Evolutionary conservation across 1,140 invertebrate species (phyloP).

Genomic region (Sinonovacula constricta): DNA sequence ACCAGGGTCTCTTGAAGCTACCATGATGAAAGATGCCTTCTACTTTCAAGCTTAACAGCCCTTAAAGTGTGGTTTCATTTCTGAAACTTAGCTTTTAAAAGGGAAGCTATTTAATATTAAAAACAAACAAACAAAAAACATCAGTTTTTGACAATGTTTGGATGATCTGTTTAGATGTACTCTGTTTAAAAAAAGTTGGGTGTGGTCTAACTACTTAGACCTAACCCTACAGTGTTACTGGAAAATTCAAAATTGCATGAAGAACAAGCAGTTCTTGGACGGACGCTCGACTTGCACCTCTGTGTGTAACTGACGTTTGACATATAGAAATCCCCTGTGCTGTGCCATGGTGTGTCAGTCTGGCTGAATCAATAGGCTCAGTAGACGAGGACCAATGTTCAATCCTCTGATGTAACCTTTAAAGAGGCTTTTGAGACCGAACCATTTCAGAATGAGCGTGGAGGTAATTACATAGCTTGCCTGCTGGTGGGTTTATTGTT

Average conservation of each 20-base stretch:
- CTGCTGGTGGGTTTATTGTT: no score
- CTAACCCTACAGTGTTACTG: no score
- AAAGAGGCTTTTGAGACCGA: background rate
- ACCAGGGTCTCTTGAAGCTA: background rate
- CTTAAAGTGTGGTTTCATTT: slow-evolving; percentile 12
- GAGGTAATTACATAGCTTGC: background rate
- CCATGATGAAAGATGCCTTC: background rate
- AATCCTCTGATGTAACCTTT: background rate
- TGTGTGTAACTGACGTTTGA: slow-evolving; percentile 23
- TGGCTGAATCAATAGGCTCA: background rate
- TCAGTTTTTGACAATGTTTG: no score
- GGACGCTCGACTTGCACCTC: slow-evolving; percentile 24
- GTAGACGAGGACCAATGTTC: background rate
- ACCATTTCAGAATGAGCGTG: background rate
- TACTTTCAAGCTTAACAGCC: background rate
- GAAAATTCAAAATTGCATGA: no score
- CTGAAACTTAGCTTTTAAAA: no score
- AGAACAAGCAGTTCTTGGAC: slow-evolving; percentile 27
- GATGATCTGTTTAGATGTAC: no score
- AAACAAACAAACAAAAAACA: no score
- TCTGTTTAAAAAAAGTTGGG: no score
- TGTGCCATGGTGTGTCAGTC: slow-evolving; percentile 21
- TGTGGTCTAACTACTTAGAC: no score
- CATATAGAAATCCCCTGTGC: slow-evolving; percentile 8
- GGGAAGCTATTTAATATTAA: no score